These are phyloP conservation scores for Homalodisca vitripennis DNA, from an alignment of 1,140 invertebrate species.

Conservation along the genomic window DNA sequence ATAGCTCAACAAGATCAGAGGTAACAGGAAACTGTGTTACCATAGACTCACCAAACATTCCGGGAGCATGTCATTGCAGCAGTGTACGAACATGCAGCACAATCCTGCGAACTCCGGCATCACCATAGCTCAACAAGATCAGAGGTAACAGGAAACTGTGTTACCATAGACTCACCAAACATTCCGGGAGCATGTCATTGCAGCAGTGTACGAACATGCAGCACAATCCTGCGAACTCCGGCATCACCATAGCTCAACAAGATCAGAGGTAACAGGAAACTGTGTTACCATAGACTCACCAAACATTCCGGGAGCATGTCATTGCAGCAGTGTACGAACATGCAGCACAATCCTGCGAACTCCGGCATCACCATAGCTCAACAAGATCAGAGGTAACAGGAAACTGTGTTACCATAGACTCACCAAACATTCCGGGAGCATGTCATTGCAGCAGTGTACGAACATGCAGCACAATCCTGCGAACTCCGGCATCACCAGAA, in stretches of 20 bases:
- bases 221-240: slow-evolving; percentile 28
- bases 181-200: slow-evolving; percentile 26
- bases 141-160: too few species aligned
- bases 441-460: slow-evolving; percentile 20
- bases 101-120: slow-evolving; percentile 28
- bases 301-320: slow-evolving; percentile 27
- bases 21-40: too few species aligned
- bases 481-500: slow-evolving; percentile 30
- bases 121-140: slow-evolving; percentile 28
- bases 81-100: slow-evolving; percentile 27
- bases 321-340: slow-evolving; percentile 23
- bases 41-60: slow-evolving; percentile 27
- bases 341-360: slow-evolving; percentile 28
- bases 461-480: slow-evolving; percentile 31
- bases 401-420: too few species aligned
- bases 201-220: slow-evolving; percentile 27
- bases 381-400: too few species aligned
- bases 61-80: slow-evolving; percentile 28
- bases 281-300: too few species aligned
- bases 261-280: too few species aligned
- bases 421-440: slow-evolving; percentile 27
- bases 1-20: too few species aligned
- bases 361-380: slow-evolving; percentile 31
- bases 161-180: slow-evolving; percentile 28
- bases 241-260: slow-evolving; percentile 31